phyloP scores from a whole-genome alignment of 2,797 vertebrate genomes.

The Corythornis leucogaster region DNA sequence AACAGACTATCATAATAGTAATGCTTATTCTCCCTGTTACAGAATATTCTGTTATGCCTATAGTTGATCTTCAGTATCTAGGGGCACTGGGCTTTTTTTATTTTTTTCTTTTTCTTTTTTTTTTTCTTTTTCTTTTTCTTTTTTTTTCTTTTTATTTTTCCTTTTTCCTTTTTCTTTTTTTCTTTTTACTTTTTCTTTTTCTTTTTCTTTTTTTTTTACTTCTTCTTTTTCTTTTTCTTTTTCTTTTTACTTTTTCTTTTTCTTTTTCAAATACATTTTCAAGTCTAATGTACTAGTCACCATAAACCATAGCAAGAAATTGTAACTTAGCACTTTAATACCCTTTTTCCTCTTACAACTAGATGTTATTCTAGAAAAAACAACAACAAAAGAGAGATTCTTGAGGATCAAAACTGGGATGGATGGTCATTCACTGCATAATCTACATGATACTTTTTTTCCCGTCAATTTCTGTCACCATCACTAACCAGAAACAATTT shows the following conservation, averaged over 20 bases:
- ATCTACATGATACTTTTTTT: neutral
- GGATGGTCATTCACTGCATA: neutral
- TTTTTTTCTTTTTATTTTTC: too few relatives aligned
- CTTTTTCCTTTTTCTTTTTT: too few relatives aligned
- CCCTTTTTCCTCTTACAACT: neutral
- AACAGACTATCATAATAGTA: slow-evolving; percentile 6
- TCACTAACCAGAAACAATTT: neutral
- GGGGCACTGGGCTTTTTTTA: neutral
- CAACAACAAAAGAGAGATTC: neutral
- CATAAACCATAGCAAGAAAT: neutral
- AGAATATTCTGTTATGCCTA: slow-evolving; percentile 23
- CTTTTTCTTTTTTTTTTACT: too few relatives aligned
- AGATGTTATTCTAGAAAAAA: neutral
- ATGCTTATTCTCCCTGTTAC: slow-evolving; percentile 21
- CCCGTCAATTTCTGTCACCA: neutral
- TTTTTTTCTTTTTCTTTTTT: too few relatives aligned
- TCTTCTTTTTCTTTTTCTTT: too few relatives aligned
- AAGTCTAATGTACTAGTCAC: slow-evolving; percentile 23
- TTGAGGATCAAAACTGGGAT: neutral
- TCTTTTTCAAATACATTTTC: neutral
- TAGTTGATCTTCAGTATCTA: slow-evolving; percentile 31
- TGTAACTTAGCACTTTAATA: slow-evolving; percentile 22
- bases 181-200: neutral
- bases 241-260: too few relatives aligned
- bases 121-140: too few relatives aligned